A percentile compares a stretch with the other conserved stretches of the same genome.
These are phyloP conservation scores for Polymixis lichenea DNA, from an alignment of 2,888 invertebrate species.

Conservation along the genomic window DNA sequence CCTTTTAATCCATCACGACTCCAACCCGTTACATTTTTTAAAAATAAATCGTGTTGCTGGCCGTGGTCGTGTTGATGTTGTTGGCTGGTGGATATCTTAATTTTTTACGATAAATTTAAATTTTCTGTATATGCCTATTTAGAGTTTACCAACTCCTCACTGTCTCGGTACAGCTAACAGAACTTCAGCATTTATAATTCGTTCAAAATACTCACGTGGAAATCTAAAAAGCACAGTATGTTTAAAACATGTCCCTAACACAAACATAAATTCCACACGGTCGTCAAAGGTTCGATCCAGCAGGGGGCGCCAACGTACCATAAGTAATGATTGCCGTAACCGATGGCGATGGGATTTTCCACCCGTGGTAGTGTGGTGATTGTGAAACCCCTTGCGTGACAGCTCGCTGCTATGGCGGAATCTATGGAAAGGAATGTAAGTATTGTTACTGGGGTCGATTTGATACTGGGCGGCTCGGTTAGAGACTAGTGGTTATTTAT, in stretches of 20 bases:
- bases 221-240: background rate
- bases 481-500: background rate
- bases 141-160: too few species aligned
- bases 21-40: too few species aligned
- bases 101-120: too few species aligned
- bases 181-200: too few species aligned
- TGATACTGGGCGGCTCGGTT: background rate
- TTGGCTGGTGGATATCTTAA: too few species aligned
- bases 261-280: background rate
- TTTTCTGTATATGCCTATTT: too few species aligned
- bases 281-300: conserved; percentile 7
- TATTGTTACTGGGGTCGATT: background rate
- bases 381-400: conserved; percentile 60
- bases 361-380: conserved; percentile 27
- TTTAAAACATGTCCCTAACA: background rate
- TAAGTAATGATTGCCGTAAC: conserved; percentile 53
- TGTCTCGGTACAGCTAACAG: too few species aligned
- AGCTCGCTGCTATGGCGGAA: conserved; percentile 4
- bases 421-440: conserved; percentile 5
- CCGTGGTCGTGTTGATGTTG: too few species aligned
- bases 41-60: too few species aligned
- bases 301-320: conserved; percentile 10
- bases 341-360: conserved; percentile 59
- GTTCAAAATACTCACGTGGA: background rate
- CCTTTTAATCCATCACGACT: too few species aligned